These are phyloP conservation scores for Myiozetetes cayanensis DNA, from an alignment of 2,113 vertebrate genomes.

Conservation along the genomic window DNA sequence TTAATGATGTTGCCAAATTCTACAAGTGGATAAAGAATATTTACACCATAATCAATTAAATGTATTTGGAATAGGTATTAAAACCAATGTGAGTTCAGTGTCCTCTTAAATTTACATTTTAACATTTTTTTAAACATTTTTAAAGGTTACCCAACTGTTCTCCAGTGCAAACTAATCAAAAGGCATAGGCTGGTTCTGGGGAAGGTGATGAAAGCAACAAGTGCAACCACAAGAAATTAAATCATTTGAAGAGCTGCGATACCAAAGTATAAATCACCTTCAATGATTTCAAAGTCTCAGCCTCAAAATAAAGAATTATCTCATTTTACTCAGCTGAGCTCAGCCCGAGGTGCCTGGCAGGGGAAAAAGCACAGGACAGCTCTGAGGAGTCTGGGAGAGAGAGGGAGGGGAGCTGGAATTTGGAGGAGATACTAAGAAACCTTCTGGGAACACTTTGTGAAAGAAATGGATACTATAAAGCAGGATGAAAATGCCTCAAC, in stretches of 20 bases:
- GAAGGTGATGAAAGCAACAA: background rate
- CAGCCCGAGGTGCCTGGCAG: background rate
- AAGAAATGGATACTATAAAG: background rate
- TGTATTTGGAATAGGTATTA: background rate
- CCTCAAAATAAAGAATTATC: background rate
- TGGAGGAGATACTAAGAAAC: background rate
- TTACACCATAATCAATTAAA: conserved; percentile 1
- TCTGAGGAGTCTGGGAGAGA: background rate
- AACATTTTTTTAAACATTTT: background rate
- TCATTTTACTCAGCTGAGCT: background rate
- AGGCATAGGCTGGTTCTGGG: background rate
- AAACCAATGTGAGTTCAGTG: background rate
- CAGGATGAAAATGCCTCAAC: background rate
- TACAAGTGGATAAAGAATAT: background rate
- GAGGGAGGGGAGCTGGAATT: background rate
- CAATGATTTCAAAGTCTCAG: background rate
- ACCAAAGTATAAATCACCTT: background rate
- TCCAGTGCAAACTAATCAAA: background rate
- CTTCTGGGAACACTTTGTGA: background rate
- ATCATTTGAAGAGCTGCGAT: background rate
- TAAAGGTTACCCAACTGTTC: background rate
- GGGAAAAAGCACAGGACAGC: background rate
- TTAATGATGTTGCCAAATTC: background rate
- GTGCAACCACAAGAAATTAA: background rate
- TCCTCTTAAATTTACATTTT: background rate